Base-by-base conservation (phyloP, 1,140 invertebrate species). In the Aphelinus certus region DNA sequence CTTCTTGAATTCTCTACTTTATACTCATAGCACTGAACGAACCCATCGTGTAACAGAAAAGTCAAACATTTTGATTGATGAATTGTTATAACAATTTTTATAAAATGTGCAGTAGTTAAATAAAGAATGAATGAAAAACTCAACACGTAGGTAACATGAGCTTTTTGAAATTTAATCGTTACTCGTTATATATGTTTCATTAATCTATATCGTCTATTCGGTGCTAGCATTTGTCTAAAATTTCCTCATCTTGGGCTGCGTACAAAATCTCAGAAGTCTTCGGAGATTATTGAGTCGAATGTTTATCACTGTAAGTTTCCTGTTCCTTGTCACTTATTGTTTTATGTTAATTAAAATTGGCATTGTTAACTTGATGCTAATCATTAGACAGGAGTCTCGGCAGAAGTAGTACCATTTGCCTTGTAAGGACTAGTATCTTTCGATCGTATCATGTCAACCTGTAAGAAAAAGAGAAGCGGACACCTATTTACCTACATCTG, bases 401-500 rank as follows among this genome's bases (percentile, higher is more conserved):
- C 85, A 53, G 85, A 86, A 76, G 84, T 85, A 82, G 83, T 84
- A 77, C 86, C 86, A 81, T 86, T 86, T 53, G 77, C 80, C 79
- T 86, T 85, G 75, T 81, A 80, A 72, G 82, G 81, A 79, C 80
- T 81, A 76, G 83, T 81, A 77, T 86, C 83, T 82, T 86, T 86
- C 72, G 85, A 85, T 79, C 85, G 81, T 71, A 86, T 86, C 72
- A 85, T 78, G 73, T 86, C 85, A 75, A 87, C 82, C 85, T 86
- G 81, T 66, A 83, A 84, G 47, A 79, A 80, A 79, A 73, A 80
- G 53, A 61, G 57, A 68, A 61, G 55, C 68, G 74, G 55, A 71
- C 55, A 66, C 67, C 73, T 51, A 71, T 75, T 55, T 71, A 71
- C 73, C 67, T 71, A 47, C 45, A 55, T 69, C 1, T 10, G 67